Evolutionary conservation across 1,140 invertebrate genomes (phyloP), one percentile per base, ranked within the genome.

Genomic region (Melipona quadrifasciata): DNA sequence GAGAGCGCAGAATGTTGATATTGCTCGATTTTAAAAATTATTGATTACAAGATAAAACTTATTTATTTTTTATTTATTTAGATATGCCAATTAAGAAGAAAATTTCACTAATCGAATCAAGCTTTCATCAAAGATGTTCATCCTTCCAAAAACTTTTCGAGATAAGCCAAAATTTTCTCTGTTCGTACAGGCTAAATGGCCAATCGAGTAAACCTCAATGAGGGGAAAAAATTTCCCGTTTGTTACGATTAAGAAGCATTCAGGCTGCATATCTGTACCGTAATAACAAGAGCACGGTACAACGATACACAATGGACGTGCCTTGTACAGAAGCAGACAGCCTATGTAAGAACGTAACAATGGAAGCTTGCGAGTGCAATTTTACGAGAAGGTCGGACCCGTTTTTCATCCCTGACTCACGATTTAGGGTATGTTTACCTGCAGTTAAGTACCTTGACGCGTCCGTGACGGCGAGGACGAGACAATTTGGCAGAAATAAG

Each of bases 391-490:
- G 80, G 82, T 83, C 65, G 31, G 31, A 47, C 64, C 57, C 34
- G 58, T 71, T 73, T 75, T 76, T 51, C 80, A 55, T 51, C 75
- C 74, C 57, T 53, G 17, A 34, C 64, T 72, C 77, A n/a, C 91
- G 89, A 92, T 92, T 92, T 92, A 91, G 85, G 88, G 86, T 90
- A 88, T 89, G 88, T 91, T 91, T 91, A 92, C 90, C 90, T 91
- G 90, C 82, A 88, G 55, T 86, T 91, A 90, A 91, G 87, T 89
- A 92, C 86, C 86, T 81, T 88, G 88, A 89, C 90, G 80, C 72
- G 86, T 88, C 84, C 80, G 80, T 86, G 88, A 86, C 81, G 83
- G 47, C 71, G 51, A 51, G 70, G 82, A 85, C 57, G 75, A 70
- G 67, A 64, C 86, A 86, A 86, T 90, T 89, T 88, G 76, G 78